Base-by-base conservation (phyloP, 2,888 invertebrate genomes). In the Himalopsyche anomala region DNA sequence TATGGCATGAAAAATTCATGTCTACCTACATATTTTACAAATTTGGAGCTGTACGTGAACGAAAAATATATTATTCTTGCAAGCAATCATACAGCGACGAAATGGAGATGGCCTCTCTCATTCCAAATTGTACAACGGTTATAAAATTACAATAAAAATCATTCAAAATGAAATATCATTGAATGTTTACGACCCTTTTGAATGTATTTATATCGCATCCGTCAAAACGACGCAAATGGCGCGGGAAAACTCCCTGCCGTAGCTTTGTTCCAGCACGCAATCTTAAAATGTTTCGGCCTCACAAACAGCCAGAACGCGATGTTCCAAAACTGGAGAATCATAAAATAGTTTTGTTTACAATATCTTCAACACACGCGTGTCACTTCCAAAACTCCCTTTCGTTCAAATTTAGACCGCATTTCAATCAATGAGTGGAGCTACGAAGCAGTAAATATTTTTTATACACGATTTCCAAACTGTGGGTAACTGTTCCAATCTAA, bases 341-440 rank as follows among this genome's bases (percentile, higher is more conserved):
- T 84, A 55, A 81, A 84, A 84, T 80, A 38, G 84, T 80, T 62
- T 84, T 84, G 84, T 84, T 84, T 84, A 84, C 79, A 84, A 84
- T 79, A 54, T 42, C 51, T 12, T 40, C 84, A 38, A 83, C 82
- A 74, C 85, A 74, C 69, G 81, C 85, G 83, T 85, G 85, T 87
- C 87, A 85, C 51, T 87, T 19, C 38, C 40, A 12, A 28, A 11
- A 15, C 62, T 62, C 62, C 80, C 80, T 79, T 55, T 84, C 80
- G 84, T 80, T 84, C 80, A 87, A 82, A 87, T 82, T 84, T 87
- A 87, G 87, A 84, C 85, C 85, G 83, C 85, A 85, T 85, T 82
- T 87, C 87, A 87, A 87, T 87, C 87, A 84, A 87, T 87, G 85
- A 83, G 83, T 84, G 85, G 83, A 82, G 62, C 55, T 42, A 38